A percentile compares a stretch with the other conserved stretches of the same genome.
These are phyloP conservation scores for Charanyca ferruginea DNA, from an alignment of 2,888 invertebrate genomes.

Conservation along the genomic window DNA sequence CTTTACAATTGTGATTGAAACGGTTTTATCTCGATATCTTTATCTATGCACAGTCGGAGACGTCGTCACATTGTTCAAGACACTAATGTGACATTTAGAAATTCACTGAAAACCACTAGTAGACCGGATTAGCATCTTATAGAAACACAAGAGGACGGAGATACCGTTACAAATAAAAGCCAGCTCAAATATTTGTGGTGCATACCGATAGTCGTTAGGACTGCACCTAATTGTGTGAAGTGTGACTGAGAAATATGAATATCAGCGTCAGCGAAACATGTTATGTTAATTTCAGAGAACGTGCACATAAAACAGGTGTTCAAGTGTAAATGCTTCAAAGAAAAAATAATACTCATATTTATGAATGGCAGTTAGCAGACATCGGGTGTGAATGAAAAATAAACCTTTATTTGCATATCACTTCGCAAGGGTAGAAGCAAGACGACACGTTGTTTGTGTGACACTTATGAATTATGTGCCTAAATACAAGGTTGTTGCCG, in stretches of 20 bases:
- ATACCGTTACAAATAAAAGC: slow-evolving; percentile 38
- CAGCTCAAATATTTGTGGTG: slow-evolving; percentile 41
- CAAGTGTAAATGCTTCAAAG: slow-evolving; percentile 54
- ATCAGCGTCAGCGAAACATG: slow-evolving; percentile 57
- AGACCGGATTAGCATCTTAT: slow-evolving; percentile 2
- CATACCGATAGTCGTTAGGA: slow-evolving; percentile 38
- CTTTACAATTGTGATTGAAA: slow-evolving; percentile 74
- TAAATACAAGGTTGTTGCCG: slow-evolving; percentile 55
- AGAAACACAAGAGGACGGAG: slow-evolving; percentile 7
- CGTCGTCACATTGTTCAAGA: slow-evolving; percentile 67
- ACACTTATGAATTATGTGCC: slow-evolving; percentile 56
- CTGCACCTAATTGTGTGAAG: slow-evolving; percentile 58
- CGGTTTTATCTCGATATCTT: slow-evolving; percentile 72
- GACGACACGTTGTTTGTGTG: slow-evolving; percentile 57
- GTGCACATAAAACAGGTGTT: slow-evolving; percentile 65
- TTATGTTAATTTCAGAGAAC: slow-evolving; percentile 65
- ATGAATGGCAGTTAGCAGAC: slow-evolving; percentile 69
- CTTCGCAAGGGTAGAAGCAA: slow-evolving; percentile 58
- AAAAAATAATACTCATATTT: slow-evolving; percentile 66
- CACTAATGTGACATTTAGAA: slow-evolving; percentile 63
- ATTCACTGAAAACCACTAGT: slow-evolving; percentile 24
- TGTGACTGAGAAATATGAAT: slow-evolving; percentile 58
- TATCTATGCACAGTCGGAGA: slow-evolving; percentile 71
- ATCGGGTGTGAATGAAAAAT: slow-evolving; percentile 67
- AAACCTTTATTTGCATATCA: slow-evolving; percentile 64